These are phyloP conservation scores for Lottia gigantea DNA, from an alignment of 2,888 invertebrate species.

Conservation along the genomic window DNA sequence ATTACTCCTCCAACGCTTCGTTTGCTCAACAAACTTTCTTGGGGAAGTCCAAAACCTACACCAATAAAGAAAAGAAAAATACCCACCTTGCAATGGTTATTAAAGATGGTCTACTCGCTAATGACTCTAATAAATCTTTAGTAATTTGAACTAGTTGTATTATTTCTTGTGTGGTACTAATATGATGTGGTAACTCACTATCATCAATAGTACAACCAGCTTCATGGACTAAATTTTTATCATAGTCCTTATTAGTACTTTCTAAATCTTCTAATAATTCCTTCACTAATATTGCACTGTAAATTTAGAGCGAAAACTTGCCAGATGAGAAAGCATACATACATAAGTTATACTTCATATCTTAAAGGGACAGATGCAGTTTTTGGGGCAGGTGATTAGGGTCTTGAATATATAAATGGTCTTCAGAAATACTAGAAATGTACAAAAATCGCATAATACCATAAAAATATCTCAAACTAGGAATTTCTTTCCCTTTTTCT, in stretches of 20 bases:
- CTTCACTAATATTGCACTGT: constrained; percentile 34
- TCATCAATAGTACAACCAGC: constrained; percentile 90
- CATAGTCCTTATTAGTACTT: not conserved
- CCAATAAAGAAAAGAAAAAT: not conserved
- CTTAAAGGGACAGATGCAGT: too few species aligned
- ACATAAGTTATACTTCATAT: too few species aligned
- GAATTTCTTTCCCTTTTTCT: too few species aligned
- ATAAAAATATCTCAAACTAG: too few species aligned
- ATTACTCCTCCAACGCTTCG: too few species aligned
- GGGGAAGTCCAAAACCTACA: not conserved
- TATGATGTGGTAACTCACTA: constrained; percentile 83
- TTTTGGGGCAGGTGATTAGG: too few species aligned
- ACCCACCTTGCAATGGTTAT: constrained; percentile 78
- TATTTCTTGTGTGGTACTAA: constrained; percentile 79
- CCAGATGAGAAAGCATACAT: too few species aligned
- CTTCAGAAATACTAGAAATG: too few species aligned
- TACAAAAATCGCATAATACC: too few species aligned
- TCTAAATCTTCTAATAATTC: constrained; percentile 28
- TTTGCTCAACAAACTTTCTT: not conserved
- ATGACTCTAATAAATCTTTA: constrained; percentile 74
- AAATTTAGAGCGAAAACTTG: too few species aligned
- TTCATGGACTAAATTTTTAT: constrained; percentile 78
- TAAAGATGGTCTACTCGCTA: constrained; percentile 75
- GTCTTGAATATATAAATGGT: too few species aligned
- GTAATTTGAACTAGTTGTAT: constrained; percentile 73